Conservation (phyloP, 2,797 vertebrate species). For the Falco naumanni region DNA sequence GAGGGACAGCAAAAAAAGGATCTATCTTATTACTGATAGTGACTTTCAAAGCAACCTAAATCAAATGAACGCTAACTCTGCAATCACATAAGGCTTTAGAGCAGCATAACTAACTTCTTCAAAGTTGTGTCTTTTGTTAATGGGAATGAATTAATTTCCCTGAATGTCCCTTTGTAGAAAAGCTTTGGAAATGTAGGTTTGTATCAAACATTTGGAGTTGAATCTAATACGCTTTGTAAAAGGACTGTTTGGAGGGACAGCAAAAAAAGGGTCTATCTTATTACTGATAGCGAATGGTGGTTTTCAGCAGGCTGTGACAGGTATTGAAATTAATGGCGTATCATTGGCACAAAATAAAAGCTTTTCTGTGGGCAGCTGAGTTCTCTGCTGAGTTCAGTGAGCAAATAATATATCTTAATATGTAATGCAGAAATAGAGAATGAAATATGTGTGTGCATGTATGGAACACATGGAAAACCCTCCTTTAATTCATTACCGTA, state of each 20-base stretch:
- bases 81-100: not conserved
- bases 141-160: not conserved
- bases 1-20: not conserved
- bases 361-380: not conserved
- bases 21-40: not conserved
- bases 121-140: not conserved
- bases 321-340: not conserved
- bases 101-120: not conserved
- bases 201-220: not conserved
- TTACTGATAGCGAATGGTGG: not conserved
- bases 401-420: not conserved
- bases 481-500: not conserved
- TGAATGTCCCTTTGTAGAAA: not conserved
- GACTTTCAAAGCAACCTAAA: not conserved
- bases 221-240: not conserved
- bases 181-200: not conserved
- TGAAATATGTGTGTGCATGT: not conserved
- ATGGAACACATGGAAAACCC: not conserved
- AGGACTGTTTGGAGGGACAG: not conserved
- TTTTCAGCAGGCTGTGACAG: conserved; percentile 12
- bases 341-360: conserved; percentile 33
- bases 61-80: not conserved
- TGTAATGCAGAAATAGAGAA: not conserved
- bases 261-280: not conserved
- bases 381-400: not conserved